Evolutionary conservation across 2,888 invertebrate species (phyloP), one percentile per base, ranked within the genome.

Genomic region (Suillia variegata): DNA sequence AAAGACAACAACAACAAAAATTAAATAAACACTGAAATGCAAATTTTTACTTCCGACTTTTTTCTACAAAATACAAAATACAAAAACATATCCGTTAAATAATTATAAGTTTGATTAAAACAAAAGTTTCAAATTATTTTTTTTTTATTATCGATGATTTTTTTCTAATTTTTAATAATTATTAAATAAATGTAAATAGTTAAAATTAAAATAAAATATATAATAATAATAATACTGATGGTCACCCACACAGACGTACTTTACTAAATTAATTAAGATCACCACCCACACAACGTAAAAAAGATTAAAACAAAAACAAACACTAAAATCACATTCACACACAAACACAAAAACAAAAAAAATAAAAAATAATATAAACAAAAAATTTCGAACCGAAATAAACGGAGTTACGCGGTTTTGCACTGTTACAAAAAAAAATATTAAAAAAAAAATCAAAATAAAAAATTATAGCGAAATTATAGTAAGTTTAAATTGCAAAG

Each of bases 11-110:
- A 31, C 6, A 31, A 31, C 31, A 31, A 31, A 31, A 31, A 12
- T n/a, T n/a, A n/a, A n/a, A n/a, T n/a, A n/a, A n/a, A n/a, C 31
- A 31, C 31, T 12, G 6, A 31, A 31, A 38, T 38, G n/a, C n/a
- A 6, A 1, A 53, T 56, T 58, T 56, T 50, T 56, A 62, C 22
- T 34, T 20, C 15, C 22, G 13, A 54, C 20, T 38, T n/a, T n/a
- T n/a, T 54, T 59, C 20, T 56, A 57, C 54, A 51, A 62, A n/a
- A 34, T 48, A 62, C 38, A 59, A 59, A n/a, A n/a, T n/a, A n/a
- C n/a, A n/a, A n/a, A n/a, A 56, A 62, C 62, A 62, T 62, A 62
- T 62, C 62, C 48, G 54, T 56, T 51, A 20, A n/a, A n/a, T n/a
- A n/a, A n/a, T n/a, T n/a, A n/a, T n/a, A n/a, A n/a, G n/a, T n/a